These are phyloP conservation scores for Eupeodes corollae DNA, from an alignment of 1,140 invertebrate species.

Conservation along the genomic window DNA sequence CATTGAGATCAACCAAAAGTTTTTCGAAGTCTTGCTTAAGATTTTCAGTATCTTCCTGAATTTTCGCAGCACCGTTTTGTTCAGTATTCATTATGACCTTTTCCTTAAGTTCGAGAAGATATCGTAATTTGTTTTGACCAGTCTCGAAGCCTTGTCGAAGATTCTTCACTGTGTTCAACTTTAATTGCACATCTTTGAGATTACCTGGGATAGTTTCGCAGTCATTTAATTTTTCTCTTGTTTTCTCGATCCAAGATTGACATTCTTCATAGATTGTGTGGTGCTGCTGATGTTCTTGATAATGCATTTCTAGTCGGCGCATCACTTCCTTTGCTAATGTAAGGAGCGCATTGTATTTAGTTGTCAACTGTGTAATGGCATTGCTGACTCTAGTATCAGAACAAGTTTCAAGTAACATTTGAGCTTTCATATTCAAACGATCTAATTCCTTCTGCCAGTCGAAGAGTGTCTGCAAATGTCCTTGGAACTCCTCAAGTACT, in stretches of 20 bases:
- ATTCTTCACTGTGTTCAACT: constrained; percentile 70
- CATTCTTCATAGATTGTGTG: constrained; percentile 82
- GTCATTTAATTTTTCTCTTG: constrained; percentile 67
- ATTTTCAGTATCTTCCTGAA: constrained; percentile 80
- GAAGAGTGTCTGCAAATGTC: constrained; percentile 78
- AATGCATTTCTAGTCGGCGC: constrained; percentile 78
- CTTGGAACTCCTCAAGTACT: constrained; percentile 81
- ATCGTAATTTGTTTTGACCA: constrained; percentile 80
- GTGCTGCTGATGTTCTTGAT: constrained; percentile 85
- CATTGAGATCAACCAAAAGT: constrained; percentile 65
- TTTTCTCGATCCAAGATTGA: constrained; percentile 80
- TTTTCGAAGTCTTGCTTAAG: constrained; percentile 81
- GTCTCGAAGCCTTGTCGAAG: constrained; percentile 78
- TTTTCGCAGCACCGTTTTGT: constrained; percentile 69
- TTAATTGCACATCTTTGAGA: constrained; percentile 68
- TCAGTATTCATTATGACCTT: constrained; percentile 87
- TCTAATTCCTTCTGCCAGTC: constrained; percentile 90
- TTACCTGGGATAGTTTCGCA: constrained; percentile 65
- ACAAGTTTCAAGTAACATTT: constrained; percentile 80
- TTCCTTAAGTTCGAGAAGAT: constrained; percentile 82
- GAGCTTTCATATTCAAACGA: constrained; percentile 81
- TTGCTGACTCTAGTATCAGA: constrained; percentile 88
- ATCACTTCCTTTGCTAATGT: constrained; percentile 88
- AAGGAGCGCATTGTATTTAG: constrained; percentile 86
- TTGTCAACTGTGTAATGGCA: constrained; percentile 84